Evolutionary conservation across 2,797 vertebrate genomes (phyloP).

Genomic region (Agapornis canus): DNA sequence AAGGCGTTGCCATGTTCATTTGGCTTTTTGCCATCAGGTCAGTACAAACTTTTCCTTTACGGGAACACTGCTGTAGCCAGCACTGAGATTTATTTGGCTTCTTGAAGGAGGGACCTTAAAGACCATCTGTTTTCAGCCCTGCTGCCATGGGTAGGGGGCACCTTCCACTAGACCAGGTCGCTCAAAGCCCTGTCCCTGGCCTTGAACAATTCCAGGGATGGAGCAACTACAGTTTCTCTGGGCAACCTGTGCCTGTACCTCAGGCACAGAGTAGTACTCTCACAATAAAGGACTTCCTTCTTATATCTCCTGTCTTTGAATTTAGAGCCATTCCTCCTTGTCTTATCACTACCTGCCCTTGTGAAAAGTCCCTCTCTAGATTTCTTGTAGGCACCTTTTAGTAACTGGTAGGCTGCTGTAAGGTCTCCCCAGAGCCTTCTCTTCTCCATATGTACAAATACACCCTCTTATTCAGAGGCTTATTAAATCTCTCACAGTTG

Average conservation of each 20-base stretch:
- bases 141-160: background rate
- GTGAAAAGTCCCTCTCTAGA: background rate
- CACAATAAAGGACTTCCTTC: background rate
- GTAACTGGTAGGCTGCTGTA: background rate
- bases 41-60: background rate
- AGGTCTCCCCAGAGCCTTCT: background rate
- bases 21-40: background rate
- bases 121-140: background rate
- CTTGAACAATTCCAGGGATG: background rate
- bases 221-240: background rate
- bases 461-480: background rate
- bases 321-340: background rate
- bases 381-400: background rate
- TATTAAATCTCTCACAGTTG: background rate
- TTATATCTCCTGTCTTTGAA: background rate
- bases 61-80: rapidly evolving
- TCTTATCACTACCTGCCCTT: background rate
- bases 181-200: background rate
- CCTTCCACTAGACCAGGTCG: background rate
- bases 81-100: background rate
- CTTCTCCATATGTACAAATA: background rate
- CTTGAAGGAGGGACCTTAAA: background rate
- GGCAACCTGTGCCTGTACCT: background rate
- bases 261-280: no score
- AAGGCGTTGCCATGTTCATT: rapidly evolving